Conservation (phyloP, 1,140 invertebrate species). For the Drosophila navojoa region DNA sequence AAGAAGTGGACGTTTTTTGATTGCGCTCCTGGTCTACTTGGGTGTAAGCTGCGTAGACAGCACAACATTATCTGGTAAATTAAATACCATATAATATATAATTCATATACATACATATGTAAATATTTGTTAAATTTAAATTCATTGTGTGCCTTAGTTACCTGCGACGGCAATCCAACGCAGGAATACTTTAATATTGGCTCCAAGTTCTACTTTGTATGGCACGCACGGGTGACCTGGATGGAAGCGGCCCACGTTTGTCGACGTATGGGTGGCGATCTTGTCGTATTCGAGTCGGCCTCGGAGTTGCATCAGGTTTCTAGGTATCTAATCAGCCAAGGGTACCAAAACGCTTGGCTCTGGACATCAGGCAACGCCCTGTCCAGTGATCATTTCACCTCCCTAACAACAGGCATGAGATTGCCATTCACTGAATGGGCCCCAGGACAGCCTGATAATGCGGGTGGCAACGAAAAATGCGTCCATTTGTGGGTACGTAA, state of each 20-base stretch:
- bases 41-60: too few relatives aligned
- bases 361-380: constrained; percentile 53
- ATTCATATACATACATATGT: background rate
- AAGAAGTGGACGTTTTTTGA: background rate
- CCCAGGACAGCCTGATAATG: constrained; percentile 38
- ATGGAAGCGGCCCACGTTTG: constrained; percentile 18
- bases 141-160: background rate
- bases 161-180: background rate
- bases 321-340: background rate
- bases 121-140: background rate
- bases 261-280: constrained; percentile 17
- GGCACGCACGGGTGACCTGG: constrained; percentile 4
- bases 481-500: constrained; percentile 27
- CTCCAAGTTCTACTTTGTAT: constrained; percentile 25
- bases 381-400: constrained; percentile 3
- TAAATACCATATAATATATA: too few relatives aligned
- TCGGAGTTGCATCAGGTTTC: constrained; percentile 23
- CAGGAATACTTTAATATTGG: background rate
- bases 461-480: constrained; percentile 37
- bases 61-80: background rate
- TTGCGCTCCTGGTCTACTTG: background rate
- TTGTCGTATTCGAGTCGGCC: constrained; percentile 17
- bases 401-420: constrained; percentile 22
- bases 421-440: constrained; percentile 37
- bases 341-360: background rate